These are phyloP conservation scores for Hydroisotoma schaefferi DNA, from an alignment of 2,888 invertebrate species.

Conservation along the genomic window DNA sequence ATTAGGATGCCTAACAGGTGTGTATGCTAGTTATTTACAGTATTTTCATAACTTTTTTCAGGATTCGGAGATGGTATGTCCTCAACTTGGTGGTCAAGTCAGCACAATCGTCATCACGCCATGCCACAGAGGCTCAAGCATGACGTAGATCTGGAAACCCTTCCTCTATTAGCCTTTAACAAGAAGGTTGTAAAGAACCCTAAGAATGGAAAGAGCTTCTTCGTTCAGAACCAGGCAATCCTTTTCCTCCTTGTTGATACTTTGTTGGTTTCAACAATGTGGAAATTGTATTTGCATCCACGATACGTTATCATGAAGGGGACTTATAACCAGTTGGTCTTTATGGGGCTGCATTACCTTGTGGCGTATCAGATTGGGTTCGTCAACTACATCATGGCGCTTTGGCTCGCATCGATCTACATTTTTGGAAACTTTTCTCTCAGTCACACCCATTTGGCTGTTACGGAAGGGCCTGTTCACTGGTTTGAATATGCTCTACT, in stretches of 20 bases:
- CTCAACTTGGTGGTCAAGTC: constrained; percentile 38
- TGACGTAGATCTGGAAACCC: constrained; percentile 45
- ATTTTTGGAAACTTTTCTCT: constrained; percentile 48
- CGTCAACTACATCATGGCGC: constrained; percentile 37
- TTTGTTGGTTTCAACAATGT: constrained; percentile 41
- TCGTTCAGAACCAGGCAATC: constrained; percentile 42
- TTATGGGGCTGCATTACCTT: constrained; percentile 43
- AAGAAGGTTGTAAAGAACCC: constrained; percentile 40
- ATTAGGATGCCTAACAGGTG: too few relatives aligned
- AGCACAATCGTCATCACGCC: constrained; percentile 45
- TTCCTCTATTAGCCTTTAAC: constrained; percentile 47
- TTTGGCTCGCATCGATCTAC: constrained; percentile 47
- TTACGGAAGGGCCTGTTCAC: constrained; percentile 28
- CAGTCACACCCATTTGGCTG: constrained; percentile 45
- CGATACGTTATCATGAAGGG: constrained; percentile 38
- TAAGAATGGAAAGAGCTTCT: constrained; percentile 39
- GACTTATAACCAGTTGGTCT: constrained; percentile 37
- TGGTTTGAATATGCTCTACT: constrained; percentile 31
- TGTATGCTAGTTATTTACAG: too few relatives aligned
- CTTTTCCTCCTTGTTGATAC: constrained; percentile 46
- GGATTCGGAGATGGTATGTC: constrained; percentile 45
- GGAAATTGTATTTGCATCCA: constrained; percentile 46
- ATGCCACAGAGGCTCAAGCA: constrained; percentile 46
- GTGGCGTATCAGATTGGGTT: constrained; percentile 42
- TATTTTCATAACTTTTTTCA: too few relatives aligned